Percentiles rank a stretch among this genome's conserved stretches.
Conservation (phyloP, 2,888 invertebrate species). For the Lingula anatina region DNA sequence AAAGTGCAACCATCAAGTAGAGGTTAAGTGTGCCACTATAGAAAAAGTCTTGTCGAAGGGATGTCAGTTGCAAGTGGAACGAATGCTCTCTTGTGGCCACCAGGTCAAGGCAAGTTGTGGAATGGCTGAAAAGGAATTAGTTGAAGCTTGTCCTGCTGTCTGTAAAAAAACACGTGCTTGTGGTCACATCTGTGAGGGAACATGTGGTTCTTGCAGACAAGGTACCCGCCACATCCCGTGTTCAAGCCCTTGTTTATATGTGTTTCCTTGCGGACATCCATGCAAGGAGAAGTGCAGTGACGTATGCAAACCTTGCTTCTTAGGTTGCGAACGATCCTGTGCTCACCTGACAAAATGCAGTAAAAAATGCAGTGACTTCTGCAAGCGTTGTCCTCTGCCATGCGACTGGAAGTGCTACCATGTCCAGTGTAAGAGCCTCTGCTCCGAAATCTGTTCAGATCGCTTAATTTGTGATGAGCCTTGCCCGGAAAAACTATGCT, state of each 20-base stretch:
- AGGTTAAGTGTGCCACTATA: no score
- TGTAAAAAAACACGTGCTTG: slow-evolving; percentile 18
- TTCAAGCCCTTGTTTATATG: slow-evolving; percentile 57
- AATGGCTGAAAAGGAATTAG: no score
- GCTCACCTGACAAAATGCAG: slow-evolving; percentile 36
- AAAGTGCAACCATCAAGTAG: no score
- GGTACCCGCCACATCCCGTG: slow-evolving; percentile 63
- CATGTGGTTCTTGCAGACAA: slow-evolving; percentile 57
- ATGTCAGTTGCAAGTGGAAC: no score
- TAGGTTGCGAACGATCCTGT: slow-evolving; percentile 45
- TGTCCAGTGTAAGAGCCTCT: slow-evolving; percentile 26
- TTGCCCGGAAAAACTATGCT: slow-evolving; percentile 47
- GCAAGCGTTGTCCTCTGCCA: slow-evolving; percentile 40
- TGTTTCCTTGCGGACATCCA: slow-evolving; percentile 55
- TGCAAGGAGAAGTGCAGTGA: slow-evolving; percentile 44
- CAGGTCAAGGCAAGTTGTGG: no score
- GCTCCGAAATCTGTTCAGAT: slow-evolving; percentile 42
- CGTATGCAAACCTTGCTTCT: slow-evolving; percentile 47
- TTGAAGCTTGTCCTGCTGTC: slow-evolving; percentile 14
- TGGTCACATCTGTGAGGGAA: slow-evolving; percentile 31
- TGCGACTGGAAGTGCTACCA: slow-evolving; percentile 47
- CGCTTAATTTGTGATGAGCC: slow-evolving; percentile 39
- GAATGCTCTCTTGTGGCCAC: no score
- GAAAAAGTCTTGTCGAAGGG: no score
- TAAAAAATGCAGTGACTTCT: slow-evolving; percentile 33